Conservation (phyloP, 2,797 vertebrate species). For the Phrynocephalus vlangalii region DNA sequence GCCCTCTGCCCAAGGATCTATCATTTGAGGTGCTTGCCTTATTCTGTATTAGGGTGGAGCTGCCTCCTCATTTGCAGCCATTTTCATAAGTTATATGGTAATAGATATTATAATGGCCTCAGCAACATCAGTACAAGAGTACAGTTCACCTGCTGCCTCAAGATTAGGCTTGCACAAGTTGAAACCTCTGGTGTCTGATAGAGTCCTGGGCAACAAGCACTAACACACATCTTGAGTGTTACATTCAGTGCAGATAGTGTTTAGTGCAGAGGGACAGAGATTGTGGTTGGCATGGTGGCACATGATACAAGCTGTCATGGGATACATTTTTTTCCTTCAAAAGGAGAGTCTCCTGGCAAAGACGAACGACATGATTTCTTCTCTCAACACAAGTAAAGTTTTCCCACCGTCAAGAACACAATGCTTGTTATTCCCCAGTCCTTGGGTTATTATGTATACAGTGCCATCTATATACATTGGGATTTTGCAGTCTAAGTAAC, state of each 20-base stretch:
- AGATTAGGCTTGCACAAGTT: background rate
- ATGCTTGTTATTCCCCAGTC: background rate
- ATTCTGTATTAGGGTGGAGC: too few species aligned
- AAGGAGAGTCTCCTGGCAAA: background rate
- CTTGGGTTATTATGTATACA: background rate
- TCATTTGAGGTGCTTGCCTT: background rate
- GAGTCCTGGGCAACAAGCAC: background rate
- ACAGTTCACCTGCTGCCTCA: background rate
- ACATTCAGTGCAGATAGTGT: too few species aligned
- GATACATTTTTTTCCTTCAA: background rate
- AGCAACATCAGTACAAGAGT: background rate
- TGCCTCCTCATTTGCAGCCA: background rate
- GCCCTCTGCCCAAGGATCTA: background rate
- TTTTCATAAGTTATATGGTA: slow-evolving; percentile 22
- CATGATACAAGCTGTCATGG: background rate
- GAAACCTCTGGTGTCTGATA: background rate
- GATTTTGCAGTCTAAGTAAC: background rate
- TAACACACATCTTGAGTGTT: background rate
- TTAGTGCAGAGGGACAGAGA: background rate
- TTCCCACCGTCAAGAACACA: background rate
- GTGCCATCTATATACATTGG: background rate
- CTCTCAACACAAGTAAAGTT: background rate
- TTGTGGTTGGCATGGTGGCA: background rate
- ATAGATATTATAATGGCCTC: background rate
- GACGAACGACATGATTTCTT: background rate